Evolutionary conservation across 2,888 invertebrate genomes (phyloP).

Genomic region (Biston stratarius): DNA sequence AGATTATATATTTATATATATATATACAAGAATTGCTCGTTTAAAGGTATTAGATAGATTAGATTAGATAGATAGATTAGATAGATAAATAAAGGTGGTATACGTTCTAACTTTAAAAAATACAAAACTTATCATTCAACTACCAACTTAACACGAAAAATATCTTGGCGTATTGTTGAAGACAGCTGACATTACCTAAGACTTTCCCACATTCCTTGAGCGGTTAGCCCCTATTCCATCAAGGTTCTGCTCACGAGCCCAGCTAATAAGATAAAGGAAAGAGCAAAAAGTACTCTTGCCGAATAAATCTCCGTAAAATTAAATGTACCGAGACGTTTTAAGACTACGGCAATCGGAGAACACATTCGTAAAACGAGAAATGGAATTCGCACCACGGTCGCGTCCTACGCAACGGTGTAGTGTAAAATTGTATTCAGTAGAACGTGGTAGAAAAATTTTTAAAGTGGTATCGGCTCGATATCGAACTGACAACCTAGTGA

Average conservation of each 20-base stretch:
- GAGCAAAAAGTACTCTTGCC: slow-evolving; percentile 31
- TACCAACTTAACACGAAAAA: background rate
- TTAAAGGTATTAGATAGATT: too few relatives aligned
- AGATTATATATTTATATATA: too few relatives aligned
- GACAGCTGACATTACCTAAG: slow-evolving; percentile 2
- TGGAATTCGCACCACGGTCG: slow-evolving; percentile 46
- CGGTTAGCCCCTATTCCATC: slow-evolving; percentile 2
- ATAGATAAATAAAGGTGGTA: too few relatives aligned
- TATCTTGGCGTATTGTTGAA: background rate
- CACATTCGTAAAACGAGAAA: slow-evolving; percentile 53
- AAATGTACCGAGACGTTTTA: slow-evolving; percentile 55
- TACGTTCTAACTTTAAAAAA: too few relatives aligned
- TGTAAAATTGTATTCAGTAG: slow-evolving; percentile 15
- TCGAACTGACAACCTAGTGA: too few relatives aligned
- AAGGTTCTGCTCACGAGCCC: slow-evolving; percentile 13
- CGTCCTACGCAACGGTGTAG: slow-evolving; percentile 39
- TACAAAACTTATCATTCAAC: too few relatives aligned
- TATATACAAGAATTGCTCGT: too few relatives aligned
- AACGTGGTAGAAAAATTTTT: too few relatives aligned
- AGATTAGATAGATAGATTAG: too few relatives aligned
- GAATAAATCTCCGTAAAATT: slow-evolving; percentile 59
- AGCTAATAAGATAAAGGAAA: slow-evolving; percentile 34
- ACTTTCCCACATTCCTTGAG: slow-evolving; percentile 13
- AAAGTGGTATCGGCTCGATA: too few relatives aligned
- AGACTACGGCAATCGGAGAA: slow-evolving; percentile 52